These are phyloP conservation scores for Diaprepes abbreviatus DNA, from an alignment of 2,888 invertebrate species.

Conservation along the genomic window DNA sequence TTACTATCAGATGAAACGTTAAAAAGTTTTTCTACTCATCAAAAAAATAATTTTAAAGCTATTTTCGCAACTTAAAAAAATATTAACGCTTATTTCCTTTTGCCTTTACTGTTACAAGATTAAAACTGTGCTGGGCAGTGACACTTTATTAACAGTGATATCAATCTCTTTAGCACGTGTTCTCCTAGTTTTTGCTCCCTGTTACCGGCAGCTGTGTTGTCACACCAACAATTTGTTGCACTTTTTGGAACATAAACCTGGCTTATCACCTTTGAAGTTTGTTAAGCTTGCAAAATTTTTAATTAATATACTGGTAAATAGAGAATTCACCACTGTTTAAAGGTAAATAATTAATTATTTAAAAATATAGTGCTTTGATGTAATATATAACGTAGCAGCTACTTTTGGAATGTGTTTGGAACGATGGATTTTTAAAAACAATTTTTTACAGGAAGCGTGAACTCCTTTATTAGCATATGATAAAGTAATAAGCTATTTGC, in stretches of 20 bases:
- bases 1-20: too few relatives aligned
- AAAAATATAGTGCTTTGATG: too few relatives aligned
- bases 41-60: neutral
- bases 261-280: conserved; percentile 7
- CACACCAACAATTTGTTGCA: neutral
- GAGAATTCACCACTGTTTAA: too few relatives aligned
- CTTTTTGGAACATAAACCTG: neutral
- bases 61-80: neutral
- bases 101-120: neutral
- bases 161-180: conserved; percentile 38
- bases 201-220: conserved; percentile 28
- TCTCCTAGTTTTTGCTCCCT: conserved; percentile 24
- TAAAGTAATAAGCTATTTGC: too few relatives aligned
- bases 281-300: neutral
- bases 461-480: too few relatives aligned
- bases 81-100: neutral
- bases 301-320: neutral
- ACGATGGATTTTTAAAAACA: too few relatives aligned
- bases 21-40: too few relatives aligned
- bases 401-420: too few relatives aligned
- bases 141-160: conserved; percentile 41
- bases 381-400: too few relatives aligned
- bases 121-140: conserved; percentile 22
- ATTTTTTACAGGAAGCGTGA: too few relatives aligned
- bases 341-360: too few relatives aligned